Evolutionary conservation across 2,797 vertebrate genomes (phyloP), one percentile per base, ranked within the genome.

Genomic region (Tragelaphus eurycerus): DNA sequence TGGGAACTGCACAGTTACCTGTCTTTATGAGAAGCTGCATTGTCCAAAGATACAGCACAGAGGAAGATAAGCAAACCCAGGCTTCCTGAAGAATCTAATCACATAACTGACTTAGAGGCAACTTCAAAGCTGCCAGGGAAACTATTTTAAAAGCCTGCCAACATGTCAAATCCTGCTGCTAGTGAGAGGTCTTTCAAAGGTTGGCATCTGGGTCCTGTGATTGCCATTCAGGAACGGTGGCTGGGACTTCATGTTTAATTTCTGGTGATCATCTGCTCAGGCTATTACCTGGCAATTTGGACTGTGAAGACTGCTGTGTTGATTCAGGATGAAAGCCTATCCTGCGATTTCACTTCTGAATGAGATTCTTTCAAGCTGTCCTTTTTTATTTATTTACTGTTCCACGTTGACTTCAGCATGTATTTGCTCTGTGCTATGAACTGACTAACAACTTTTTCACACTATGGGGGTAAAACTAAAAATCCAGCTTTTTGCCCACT

Each of bases 81-180:
- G 48, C 97, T 79, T 78, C 91, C 94, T 96, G 62, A 97, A 83
- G 67, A 94, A 71, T 86, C 90, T 97, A 98, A 98, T 98, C 78
- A 50, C 74, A 92, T 90, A 96, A 78, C 89, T 96, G 92, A 96
- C 87, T 96, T 81, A 95, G 34, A 95, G 46, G 46, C 67, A 97
- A 91, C 94, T 97, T 97, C 96, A 98, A 97, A 96, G 89, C 91
- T 98, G 87, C 87, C 96, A 97, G 87, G 25, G 84, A 93, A 98
- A 98, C 78, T 93, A 79, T 97, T 96, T 97, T 88, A 97, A 95
- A 97, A 97, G 95, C 82, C 95, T 98, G 94, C 92, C 97, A 98
- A 76, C 60, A 78, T 98, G 91, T 97, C 95, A 96, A 96, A 96
- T 95, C 96, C 96, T 96, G 96, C 96, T 98, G 94, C 96, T 98